Conservation (phyloP, 2,888 invertebrate species). For the Lamproptera curius region DNA sequence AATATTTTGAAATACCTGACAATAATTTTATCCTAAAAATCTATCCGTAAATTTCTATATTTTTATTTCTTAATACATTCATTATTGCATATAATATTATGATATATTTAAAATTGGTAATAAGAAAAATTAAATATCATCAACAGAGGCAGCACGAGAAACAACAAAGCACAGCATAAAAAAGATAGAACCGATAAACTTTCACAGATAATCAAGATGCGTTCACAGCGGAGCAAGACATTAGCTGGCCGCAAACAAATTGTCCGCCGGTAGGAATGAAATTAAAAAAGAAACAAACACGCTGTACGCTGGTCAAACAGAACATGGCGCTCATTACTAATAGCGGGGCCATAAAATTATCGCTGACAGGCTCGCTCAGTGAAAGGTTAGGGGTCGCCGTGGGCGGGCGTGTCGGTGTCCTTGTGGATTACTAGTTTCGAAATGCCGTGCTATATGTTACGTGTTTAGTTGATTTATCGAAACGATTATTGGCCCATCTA, state of each 20-base stretch:
- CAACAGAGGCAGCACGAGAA: too few relatives aligned
- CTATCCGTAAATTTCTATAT: not conserved
- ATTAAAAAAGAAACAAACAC: constrained; percentile 5
- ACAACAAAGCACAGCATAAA: not conserved
- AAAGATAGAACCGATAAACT: not conserved
- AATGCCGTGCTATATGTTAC: constrained; percentile 25
- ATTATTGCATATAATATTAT: not conserved
- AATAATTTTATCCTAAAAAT: too few relatives aligned
- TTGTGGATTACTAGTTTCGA: constrained; percentile 25
- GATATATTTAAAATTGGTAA: not conserved
- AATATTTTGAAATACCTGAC: too few relatives aligned
- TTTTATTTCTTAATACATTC: not conserved
- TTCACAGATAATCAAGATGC: constrained; percentile 11
- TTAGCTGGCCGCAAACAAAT: constrained; percentile 19
- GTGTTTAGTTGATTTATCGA: constrained; percentile 8
- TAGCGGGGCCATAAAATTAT: constrained; percentile 23
- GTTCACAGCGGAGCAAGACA: not conserved
- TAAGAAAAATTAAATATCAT: not conserved
- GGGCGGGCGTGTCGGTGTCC: constrained; percentile 30
- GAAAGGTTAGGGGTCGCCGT: constrained; percentile 29
- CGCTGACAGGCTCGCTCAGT: constrained; percentile 25
- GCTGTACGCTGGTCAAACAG: constrained; percentile 16
- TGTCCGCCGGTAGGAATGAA: constrained; percentile 6
- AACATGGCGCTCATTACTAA: constrained; percentile 19
- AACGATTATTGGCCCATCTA: too few relatives aligned